Conservation (phyloP, 2,888 invertebrate genomes). For the Eilema caniola region DNA sequence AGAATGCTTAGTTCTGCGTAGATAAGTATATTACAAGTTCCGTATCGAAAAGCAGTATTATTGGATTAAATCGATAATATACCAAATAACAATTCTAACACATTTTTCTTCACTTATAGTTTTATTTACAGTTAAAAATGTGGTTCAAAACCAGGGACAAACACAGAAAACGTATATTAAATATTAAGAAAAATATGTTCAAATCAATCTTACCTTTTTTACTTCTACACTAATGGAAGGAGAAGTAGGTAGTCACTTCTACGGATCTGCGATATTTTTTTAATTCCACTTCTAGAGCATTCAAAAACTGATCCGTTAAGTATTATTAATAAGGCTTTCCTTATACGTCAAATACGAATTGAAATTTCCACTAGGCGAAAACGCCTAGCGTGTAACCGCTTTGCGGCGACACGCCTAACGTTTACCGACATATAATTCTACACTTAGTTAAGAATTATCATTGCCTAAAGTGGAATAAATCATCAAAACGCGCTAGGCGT, state of each 20-base stretch:
- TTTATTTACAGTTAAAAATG: not conserved
- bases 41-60: not conserved
- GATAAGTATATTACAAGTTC: constrained; percentile 2
- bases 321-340: constrained; percentile 12
- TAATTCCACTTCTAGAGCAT: not conserved
- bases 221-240: constrained; percentile 1
- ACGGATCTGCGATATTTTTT: not conserved
- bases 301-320: not conserved
- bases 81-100: not conserved
- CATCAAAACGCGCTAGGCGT: constrained; percentile 24
- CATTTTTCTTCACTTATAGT: not conserved
- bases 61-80: not conserved
- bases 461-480: constrained; percentile 14
- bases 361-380: constrained; percentile 7
- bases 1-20: not conserved
- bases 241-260: not conserved
- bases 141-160: not conserved
- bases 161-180: not conserved
- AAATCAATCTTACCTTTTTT: not conserved
- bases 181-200: not conserved
- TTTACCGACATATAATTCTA: constrained; percentile 9
- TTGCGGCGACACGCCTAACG: constrained; percentile 16
- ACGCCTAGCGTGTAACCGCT: constrained; percentile 20
- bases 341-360: constrained; percentile 14
- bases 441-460: constrained; percentile 13